Evolutionary conservation across 2,888 invertebrate species (phyloP).

Genomic region (Saturnia japonica): DNA sequence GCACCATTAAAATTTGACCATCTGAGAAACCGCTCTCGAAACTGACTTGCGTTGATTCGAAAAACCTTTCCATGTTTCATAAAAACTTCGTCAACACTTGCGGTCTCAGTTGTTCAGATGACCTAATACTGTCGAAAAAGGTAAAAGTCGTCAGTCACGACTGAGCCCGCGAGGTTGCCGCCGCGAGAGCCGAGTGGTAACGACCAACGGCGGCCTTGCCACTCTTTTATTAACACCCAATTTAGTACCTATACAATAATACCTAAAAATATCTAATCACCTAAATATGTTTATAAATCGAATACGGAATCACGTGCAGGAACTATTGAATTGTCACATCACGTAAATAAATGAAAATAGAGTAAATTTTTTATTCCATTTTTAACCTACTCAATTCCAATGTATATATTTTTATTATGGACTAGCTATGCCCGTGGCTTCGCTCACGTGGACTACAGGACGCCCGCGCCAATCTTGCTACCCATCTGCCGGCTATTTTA

Average conservation of each 20-base stretch:
- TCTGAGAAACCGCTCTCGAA: background rate
- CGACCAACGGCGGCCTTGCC: slow-evolving; percentile 57
- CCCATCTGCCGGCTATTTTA: too few species aligned
- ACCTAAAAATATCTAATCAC: background rate
- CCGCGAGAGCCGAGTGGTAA: slow-evolving; percentile 30
- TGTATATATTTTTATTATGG: too few species aligned
- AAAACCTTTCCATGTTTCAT: background rate
- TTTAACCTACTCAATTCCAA: background rate
- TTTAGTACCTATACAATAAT: background rate
- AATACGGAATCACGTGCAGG: background rate
- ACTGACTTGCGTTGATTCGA: background rate
- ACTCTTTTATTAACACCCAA: slow-evolving; percentile 27
- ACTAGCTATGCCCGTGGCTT: too few species aligned
- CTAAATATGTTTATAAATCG: background rate
- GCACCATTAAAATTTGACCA: background rate
- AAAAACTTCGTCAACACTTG: slow-evolving; percentile 17
- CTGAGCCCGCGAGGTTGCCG: slow-evolving; percentile 35
- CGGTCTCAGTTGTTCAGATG: slow-evolving; percentile 21
- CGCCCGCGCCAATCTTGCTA: too few species aligned
- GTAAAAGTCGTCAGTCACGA: slow-evolving; percentile 29
- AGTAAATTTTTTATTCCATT: background rate
- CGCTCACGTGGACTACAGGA: too few species aligned
- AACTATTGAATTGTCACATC: background rate
- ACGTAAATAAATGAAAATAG: background rate
- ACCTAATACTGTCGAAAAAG: slow-evolving; percentile 27